Base-by-base conservation (phyloP, 2,113 vertebrate genomes). In the Hemiprocne comata region DNA sequence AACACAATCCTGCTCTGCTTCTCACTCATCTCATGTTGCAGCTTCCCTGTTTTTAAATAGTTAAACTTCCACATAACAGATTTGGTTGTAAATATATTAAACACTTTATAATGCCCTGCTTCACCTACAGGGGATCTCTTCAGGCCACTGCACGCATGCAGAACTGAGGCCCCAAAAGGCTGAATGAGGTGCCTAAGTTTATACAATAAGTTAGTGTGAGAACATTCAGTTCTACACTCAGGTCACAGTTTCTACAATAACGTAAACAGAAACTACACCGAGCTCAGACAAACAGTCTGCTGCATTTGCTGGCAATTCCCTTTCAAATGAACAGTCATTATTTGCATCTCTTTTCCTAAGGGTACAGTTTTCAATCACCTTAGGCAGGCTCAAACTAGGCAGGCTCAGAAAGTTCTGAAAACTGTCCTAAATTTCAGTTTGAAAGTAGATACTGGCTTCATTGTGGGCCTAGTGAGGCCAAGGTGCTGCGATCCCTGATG, bases 141-240 rank as follows among this genome's bases (percentile, higher is more conserved):
- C 53, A 50, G 36, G 17, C 16, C 31, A 33, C 21, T 73, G 25
- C 18, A 61, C 2, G 4, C 4, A 42, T 11, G 38, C 38, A 92
- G 55, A 77, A 73, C n/a, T 50, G 74, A 84, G 62, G 54, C 25
- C 20, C 16, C 50, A 53, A 60, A 44, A 77, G 40, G 20, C 51
- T 69, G 46, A 87, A 33, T 0, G 1, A 83, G 57, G 28, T 83
- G 34, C 33, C 12, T 9, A 33, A 60, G 33, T 62, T 67, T 44
- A 34, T 25, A 42, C 6, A 26, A 14, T 25, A 50, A 92, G 6
- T 36, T 80, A 36, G 31, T 0, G 0, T 26, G 33, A 72, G 42
- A 67, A 67, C 62, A 69, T 90, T 71, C 57, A 71, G 33, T 81
- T 62, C n/a, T 46, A 80, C 23, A 46, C 21, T 64, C 26, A n/a